Base-by-base conservation (phyloP, 1,140 invertebrate genomes). In the Whitmania pigra region DNA sequence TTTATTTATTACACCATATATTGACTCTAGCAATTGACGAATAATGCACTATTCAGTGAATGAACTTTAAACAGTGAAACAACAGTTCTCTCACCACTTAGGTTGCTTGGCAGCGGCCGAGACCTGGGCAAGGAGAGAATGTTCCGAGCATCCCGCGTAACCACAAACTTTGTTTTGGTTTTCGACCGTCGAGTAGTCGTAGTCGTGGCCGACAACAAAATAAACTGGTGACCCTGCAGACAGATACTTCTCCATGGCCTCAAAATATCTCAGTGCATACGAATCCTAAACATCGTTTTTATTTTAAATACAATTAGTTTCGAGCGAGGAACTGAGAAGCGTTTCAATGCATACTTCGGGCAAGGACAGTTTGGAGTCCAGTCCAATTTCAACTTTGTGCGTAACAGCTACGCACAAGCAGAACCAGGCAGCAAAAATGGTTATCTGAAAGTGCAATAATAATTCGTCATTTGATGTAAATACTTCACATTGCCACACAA, bases 281-380 rank as follows among this genome's bases (percentile, higher is more conserved):
- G 92, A 95, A 78, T 93, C 89, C 73, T 82, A 71, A 71, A n/a
- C 6, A 27, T 22, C 43, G 53, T 36, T 36, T 36, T 36, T 36
- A 54, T 71, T 69, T 71, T 53, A 36, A 31, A 6, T 43, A 2
- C 36, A 11, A n/a, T 68, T 43, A 68, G 22, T 63, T 63, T 63
- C 11, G 9, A 49, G 9, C 15, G 43, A 49, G 43, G 15, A 49
- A 49, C 0, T 17, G 9, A 49, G 13, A 49, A 36, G 31, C 31
- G 31, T 49, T 49, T 49, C 43, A 13, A 27, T 4, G 72, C 72
- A 75, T 75, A 85, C 93, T 78, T 86, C 81, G 0, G 93, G 91
- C 86, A 96, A 88, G 2, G 92, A 89, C 74, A 94, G 82, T 78
- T 92, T 87, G 83, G 94, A 91, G 79, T 96, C 91, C 60, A 96